Conservation (phyloP, 2,797 vertebrate species). For the Petrocephalus sullivani region DNA sequence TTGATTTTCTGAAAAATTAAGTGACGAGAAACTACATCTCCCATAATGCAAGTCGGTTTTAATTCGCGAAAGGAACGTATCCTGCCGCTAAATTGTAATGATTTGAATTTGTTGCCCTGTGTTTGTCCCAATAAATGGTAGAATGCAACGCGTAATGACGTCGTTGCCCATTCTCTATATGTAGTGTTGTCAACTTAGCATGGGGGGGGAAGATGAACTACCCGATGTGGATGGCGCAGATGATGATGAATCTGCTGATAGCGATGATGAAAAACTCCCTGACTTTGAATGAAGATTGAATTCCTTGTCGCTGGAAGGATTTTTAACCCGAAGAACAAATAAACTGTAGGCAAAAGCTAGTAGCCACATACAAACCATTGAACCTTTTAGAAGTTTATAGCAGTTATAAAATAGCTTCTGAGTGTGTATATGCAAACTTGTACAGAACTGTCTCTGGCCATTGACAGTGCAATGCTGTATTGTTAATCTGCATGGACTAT, state of each 20-base stretch:
- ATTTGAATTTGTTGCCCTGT: neutral
- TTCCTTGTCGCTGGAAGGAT: slow-evolving; percentile 47
- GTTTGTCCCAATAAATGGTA: no score
- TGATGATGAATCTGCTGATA: slow-evolving; percentile 78
- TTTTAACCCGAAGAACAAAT: slow-evolving; percentile 59
- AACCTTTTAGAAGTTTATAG: slow-evolving; percentile 52
- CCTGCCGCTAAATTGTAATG: neutral
- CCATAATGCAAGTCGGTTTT: neutral
- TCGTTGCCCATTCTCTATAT: no score
- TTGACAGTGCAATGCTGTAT: slow-evolving; percentile 64
- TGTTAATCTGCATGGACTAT: slow-evolving; percentile 76
- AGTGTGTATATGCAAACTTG: slow-evolving; percentile 66
- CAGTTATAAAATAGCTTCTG: slow-evolving; percentile 58
- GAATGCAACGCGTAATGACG: no score
- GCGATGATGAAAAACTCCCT: slow-evolving; percentile 96
- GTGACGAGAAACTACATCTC: neutral
- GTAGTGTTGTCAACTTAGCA: no score
- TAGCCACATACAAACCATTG: slow-evolving; percentile 67
- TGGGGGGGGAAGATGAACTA: no score
- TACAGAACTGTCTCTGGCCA: slow-evolving; percentile 63
- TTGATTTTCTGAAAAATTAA: neutral
- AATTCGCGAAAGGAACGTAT: neutral
- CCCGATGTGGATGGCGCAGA: no score
- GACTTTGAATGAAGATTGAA: slow-evolving; percentile 80
- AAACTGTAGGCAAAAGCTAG: slow-evolving; percentile 60